Evolutionary conservation across 2,888 invertebrate genomes (phyloP), one percentile per base, ranked within the genome.

Genomic region (Monochamus alternatus): DNA sequence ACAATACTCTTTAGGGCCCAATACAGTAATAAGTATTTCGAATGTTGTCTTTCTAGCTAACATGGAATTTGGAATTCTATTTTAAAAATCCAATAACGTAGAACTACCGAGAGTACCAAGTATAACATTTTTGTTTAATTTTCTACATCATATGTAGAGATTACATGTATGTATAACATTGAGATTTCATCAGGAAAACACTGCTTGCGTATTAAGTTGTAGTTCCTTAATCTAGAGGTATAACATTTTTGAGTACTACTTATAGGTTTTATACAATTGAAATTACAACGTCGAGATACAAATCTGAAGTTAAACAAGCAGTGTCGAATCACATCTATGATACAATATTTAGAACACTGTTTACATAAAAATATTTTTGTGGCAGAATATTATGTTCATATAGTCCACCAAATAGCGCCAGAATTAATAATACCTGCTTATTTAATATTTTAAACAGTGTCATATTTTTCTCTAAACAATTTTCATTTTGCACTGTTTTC

Each of bases 1-100:
- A 82, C 80, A 83, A 82, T 83, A 83, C 83, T 72, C 51, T 75
- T 63, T 65, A 65, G 68, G 68, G 73, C 75, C 81, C 81, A 81
- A 76, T 82, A 81, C 69, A 75, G 76, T 74, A 62, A 22, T 73
- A 60, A 12, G 38, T 31, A 69, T 65, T 69, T 62, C 72, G 73
- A 77, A 79, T 71, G 32, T 63, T 63, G 63, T 71, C 32, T 58
- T 38, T 59, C 12, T 52, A 22, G 31, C 59, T 62, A 70, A 76
- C 73, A 75, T 65, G 69, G 65, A 65, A 65, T 43, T 75, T 65
- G 69, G 65, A 65, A 65, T 43, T 75, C 32, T 67, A 75, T 68
- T 69, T 47, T 68, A 14, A 55, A 10, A 43, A 55, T 55, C 55
- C 55, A 44, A 69, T 69, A 60, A 68, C 43, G 14, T 43, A 59